These are phyloP conservation scores for Argya squamiceps DNA, from an alignment of 2,797 vertebrate species.

Conservation along the genomic window DNA sequence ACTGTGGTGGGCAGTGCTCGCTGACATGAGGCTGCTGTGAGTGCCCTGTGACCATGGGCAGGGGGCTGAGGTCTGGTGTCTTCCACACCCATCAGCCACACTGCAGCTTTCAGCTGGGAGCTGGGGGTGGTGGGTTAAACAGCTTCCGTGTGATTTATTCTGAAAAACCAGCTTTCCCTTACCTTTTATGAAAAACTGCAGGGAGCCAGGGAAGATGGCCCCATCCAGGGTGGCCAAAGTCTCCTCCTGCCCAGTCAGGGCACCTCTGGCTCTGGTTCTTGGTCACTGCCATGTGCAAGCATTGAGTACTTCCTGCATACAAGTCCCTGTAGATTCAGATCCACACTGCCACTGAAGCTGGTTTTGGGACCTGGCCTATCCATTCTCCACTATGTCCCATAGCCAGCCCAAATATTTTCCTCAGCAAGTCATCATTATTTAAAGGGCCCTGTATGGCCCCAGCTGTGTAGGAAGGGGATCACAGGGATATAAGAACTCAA, in stretches of 20 bases:
- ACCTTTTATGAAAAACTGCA: background rate
- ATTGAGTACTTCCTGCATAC: background rate
- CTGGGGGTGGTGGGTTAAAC: background rate
- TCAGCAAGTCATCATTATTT: background rate
- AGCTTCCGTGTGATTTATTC: background rate
- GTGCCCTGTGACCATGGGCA: background rate
- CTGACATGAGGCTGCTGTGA: background rate
- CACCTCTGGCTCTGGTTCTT: background rate
- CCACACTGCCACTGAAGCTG: background rate
- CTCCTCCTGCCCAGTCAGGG: background rate
- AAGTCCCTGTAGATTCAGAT: background rate
- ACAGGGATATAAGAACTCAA: background rate
- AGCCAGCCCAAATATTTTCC: background rate
- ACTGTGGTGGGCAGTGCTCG: fast-evolving
- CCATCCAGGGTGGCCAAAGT: background rate
- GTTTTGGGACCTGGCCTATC: background rate
- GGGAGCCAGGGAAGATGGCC: fast-evolving
- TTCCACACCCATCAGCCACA: background rate
- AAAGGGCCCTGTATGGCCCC: background rate
- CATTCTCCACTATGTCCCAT: background rate
- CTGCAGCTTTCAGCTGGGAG: background rate
- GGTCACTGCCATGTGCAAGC: background rate
- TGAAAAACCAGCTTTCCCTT: background rate
- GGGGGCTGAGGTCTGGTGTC: background rate
- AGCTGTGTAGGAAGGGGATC: background rate